Base-by-base conservation (phyloP, 2,113 vertebrate species). In the Stigmatopora nigra region DNA sequence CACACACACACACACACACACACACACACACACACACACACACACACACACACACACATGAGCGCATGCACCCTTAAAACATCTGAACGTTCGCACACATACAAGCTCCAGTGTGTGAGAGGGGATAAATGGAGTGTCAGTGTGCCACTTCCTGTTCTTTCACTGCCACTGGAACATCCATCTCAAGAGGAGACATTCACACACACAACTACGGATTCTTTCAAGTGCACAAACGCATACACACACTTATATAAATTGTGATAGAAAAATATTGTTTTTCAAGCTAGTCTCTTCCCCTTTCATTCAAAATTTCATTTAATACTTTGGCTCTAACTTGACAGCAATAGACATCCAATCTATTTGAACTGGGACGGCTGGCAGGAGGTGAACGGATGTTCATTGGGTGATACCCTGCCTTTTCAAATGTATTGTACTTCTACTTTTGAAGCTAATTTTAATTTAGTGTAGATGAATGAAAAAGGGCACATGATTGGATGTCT, bases 91-190 rank as follows among this genome's bases (percentile, higher is more conserved):
- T 31, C 65, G 67, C 71, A 67, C 56, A 63, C 69, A 75, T 70
- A 74, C 63, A 67, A 73, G 78, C 67, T 73, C 65, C 64, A 80
- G 52, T 55, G 76, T 74, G 73, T 80, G 25, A 72, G 71, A 56
- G 71, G 51, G 78, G 76, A 70, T 78, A 78, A 83, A 83, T 78
- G 76, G 78, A 69, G 73, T 77, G 67, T 73, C 78, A 78, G 49
- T 61, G 71, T 70, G 73, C 73, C 71, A 82, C 86, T 88, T 88
- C 84, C 86, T 88, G 83, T 76, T 85, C 86, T 88, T 88, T 88
- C 82, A 88, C 66, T 75, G 71, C 75, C 36, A 38, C 58, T 62
- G 62, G 64, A 74, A 78, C 76, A 83, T 81, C 73, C 73, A 83
- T 83, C 81, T 80, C 73, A 64, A 75, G 71, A 46, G 67, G 76